Evolutionary conservation across 2,888 invertebrate genomes (phyloP).

Genomic region (Anthophora plumipes): DNA sequence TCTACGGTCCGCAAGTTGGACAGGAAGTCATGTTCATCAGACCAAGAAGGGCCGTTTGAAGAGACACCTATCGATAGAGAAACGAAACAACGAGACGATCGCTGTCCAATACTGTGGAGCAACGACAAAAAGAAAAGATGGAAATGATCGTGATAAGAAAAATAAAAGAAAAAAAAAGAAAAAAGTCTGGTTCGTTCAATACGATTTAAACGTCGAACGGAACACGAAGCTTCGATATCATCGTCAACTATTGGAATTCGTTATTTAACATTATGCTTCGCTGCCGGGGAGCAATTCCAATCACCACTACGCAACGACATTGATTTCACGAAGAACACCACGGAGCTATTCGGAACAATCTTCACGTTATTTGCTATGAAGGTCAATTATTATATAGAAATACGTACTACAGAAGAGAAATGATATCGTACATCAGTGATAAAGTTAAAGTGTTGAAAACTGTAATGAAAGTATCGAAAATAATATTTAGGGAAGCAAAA

Average conservation of each 20-base stretch:
- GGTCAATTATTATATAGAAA: not conserved
- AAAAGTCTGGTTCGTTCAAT: conserved; percentile 8
- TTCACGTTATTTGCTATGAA: not conserved
- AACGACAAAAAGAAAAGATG: not conserved
- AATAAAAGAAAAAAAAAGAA: too few species aligned
- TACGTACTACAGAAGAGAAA: not conserved
- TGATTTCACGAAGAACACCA: not conserved
- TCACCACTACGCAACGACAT: not conserved
- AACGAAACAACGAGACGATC: not conserved
- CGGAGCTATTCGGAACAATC: not conserved
- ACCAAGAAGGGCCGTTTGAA: conserved; percentile 1
- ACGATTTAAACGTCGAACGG: conserved; percentile 20
- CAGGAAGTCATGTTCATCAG: conserved; percentile 7
- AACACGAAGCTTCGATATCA: not conserved
- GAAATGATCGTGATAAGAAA: conserved; percentile 12
- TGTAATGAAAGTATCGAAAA: not conserved
- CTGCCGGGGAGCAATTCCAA: not conserved
- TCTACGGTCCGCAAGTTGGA: conserved; percentile 27
- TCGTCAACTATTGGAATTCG: not conserved
- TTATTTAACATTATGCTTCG: not conserved
- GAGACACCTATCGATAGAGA: conserved; percentile 12
- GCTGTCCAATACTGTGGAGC: conserved; percentile 8
- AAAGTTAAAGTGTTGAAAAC: not conserved
- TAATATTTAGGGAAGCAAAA: not conserved
- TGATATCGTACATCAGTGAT: not conserved